Evolutionary conservation across 2,797 vertebrate species (phyloP).

Genomic region (Pogoniulus pusillus): DNA sequence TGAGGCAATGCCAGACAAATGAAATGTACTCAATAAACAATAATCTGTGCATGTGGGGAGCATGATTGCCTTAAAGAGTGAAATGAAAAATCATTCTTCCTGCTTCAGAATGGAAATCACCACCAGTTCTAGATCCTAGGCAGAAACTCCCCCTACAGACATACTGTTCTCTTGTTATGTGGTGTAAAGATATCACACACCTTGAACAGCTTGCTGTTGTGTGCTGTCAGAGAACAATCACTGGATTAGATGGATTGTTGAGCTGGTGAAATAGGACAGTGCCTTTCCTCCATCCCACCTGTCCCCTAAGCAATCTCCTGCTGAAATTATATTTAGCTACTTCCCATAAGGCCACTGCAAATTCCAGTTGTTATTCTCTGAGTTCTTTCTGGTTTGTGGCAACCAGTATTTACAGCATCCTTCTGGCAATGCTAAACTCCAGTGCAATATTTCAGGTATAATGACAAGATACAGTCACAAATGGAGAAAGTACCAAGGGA

Average conservation of each 20-base stretch:
- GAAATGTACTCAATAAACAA: background rate
- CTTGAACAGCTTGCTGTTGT: background rate
- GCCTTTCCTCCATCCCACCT: background rate
- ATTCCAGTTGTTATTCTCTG: background rate
- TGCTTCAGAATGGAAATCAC: background rate
- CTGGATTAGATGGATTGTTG: background rate
- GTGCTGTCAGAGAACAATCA: background rate
- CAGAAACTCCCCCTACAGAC: background rate
- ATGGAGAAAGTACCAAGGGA: background rate
- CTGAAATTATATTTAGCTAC: background rate
- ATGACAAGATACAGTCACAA: background rate
- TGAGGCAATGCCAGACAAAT: background rate
- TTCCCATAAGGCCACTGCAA: background rate
- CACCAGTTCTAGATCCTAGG: background rate
- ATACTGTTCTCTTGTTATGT: background rate
- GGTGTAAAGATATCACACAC: background rate
- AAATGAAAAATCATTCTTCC: background rate
- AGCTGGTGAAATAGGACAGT: background rate
- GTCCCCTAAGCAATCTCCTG: background rate
- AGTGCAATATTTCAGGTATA: background rate
- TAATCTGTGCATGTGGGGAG: background rate
- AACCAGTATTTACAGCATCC: background rate
- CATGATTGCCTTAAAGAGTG: background rate
- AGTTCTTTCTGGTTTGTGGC: background rate
- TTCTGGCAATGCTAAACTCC: background rate